Evolutionary conservation across 2,888 invertebrate genomes (phyloP).

Genomic region (Quadroppia sp.): DNA sequence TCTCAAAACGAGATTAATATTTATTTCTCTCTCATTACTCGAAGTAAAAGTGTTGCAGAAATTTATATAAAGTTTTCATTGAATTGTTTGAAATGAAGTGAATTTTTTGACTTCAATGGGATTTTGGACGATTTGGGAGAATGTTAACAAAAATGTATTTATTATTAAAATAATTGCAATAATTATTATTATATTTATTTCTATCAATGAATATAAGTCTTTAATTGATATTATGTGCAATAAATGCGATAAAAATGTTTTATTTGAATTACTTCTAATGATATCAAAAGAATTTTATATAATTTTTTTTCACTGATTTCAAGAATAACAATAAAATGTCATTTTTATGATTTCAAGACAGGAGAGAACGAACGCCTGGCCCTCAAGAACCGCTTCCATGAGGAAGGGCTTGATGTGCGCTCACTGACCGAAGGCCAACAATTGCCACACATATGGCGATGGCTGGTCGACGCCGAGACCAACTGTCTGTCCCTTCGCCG

Average conservation of each 20-base stretch:
- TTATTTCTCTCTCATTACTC: too few species aligned
- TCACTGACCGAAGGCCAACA: conserved; percentile 51
- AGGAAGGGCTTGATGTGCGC: conserved; percentile 53
- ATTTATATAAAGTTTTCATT: neutral
- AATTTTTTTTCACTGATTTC: too few species aligned
- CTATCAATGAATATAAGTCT: neutral
- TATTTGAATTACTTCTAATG: too few species aligned
- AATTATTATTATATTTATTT: neutral
- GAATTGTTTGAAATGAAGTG: neutral
- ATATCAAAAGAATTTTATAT: too few species aligned
- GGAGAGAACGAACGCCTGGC: conserved; percentile 53
- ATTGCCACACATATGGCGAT: conserved; percentile 54
- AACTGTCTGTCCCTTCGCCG: conserved; percentile 53
- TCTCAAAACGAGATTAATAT: too few species aligned
- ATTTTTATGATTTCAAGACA: conserved; percentile 38
- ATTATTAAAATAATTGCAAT: neutral
- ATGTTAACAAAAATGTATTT: conserved; percentile 21
- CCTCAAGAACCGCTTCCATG: conserved; percentile 52
- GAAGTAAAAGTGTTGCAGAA: neutral
- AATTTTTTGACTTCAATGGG: conserved; percentile 1
- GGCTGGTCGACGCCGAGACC: conserved; percentile 55
- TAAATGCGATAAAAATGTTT: neutral
- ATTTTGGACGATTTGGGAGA: conserved; percentile 15
- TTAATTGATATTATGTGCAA: neutral
- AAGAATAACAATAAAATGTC: too few species aligned